Base-by-base conservation (phyloP, 2,797 vertebrate genomes). In the Crax fasciolata region DNA sequence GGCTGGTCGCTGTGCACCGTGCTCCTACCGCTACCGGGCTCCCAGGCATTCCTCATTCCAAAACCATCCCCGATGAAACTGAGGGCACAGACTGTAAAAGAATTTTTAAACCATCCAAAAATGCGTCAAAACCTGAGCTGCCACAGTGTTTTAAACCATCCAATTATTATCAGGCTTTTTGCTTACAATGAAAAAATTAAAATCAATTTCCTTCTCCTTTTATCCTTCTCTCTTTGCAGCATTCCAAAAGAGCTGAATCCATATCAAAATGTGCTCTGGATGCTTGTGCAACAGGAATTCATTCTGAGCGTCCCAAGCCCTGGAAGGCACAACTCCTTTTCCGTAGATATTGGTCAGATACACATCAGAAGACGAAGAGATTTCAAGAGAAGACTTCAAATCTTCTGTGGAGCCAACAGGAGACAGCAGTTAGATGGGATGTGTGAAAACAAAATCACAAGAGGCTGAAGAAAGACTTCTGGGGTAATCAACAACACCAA, bases 131-230 rank as follows among this genome's bases (percentile, higher is more conserved):
- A 57, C 30, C n/a, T 57, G 55, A 57, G 55, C 19, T 21, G 11
- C 12, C 55, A 32, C n/a, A 57, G n/a, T 19, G 19, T 57, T 57
- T 57, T 32, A 57, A 57, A 57, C 55, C 19, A 57, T 57, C 30
- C 32, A 68, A 78, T 32, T 43, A 38, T 80, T 71, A 73, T 70
- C 16, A 74, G 28, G 15, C 0, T 43, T 30, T 85, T 84, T 90
- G 27, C 49, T 62, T 65, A 10, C 20, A 68, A 77, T 35, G 23
- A 75, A 93, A 91, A 85, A 54, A 11, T 52, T 32, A 80, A 9
- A 85, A 92, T 46, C 19, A 30, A 39, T 77, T 93, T 89, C n/a
- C 46, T 91, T 72, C 68, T 74, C 49, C 48, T 86, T 84, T 90
- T 66, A 51, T 68, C 75, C n/a, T n/a, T n/a, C 68, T 75, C 3